Conservation (phyloP, 2,113 vertebrate species). For the Stigmatopora nigra region DNA sequence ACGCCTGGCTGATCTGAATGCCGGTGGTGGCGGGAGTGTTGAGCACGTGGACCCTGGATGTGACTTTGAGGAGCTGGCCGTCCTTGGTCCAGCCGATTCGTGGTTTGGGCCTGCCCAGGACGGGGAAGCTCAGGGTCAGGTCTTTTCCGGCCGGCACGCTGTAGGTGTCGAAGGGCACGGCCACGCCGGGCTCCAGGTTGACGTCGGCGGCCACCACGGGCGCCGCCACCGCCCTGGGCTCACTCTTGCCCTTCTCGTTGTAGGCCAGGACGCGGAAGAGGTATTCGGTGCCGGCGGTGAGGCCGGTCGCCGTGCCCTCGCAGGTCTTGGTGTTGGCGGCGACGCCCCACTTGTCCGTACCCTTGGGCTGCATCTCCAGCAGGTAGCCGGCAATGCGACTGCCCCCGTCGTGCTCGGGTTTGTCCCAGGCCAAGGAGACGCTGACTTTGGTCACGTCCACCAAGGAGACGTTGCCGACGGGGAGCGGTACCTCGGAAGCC, state of each 20-base stretch:
- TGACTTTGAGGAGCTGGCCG: slow-evolving; percentile 84
- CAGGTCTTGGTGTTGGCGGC: slow-evolving; percentile 86
- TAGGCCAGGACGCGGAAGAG: slow-evolving; percentile 84
- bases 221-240: slow-evolving; percentile 83
- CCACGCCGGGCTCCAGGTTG: slow-evolving; percentile 84
- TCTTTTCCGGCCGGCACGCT: slow-evolving; percentile 88
- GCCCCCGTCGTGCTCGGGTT: slow-evolving; percentile 93
- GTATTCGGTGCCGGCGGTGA: slow-evolving; percentile 87
- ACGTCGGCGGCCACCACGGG: slow-evolving; percentile 89
- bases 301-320: slow-evolving; percentile 79
- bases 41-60: slow-evolving; percentile 85
- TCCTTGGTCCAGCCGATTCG: slow-evolving; percentile 83
- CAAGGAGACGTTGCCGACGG: slow-evolving; percentile 86
- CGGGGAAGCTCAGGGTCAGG: slow-evolving; percentile 87
- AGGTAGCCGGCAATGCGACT: slow-evolving; percentile 91
- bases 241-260: slow-evolving; percentile 95
- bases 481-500: slow-evolving; percentile 88
- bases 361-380: slow-evolving; percentile 92
- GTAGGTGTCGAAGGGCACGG: slow-evolving; percentile 84
- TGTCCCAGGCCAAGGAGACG: slow-evolving; percentile 87
- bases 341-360: slow-evolving; percentile 86
- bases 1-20: slow-evolving; percentile 86
- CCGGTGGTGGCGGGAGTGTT: slow-evolving; percentile 77
- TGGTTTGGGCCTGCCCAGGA: slow-evolving; percentile 85
- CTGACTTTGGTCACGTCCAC: slow-evolving; percentile 88